Evolutionary conservation across 1,140 invertebrate genomes (phyloP), one percentile per base, ranked within the genome.

Genomic region (Choristoneura fumiferana): DNA sequence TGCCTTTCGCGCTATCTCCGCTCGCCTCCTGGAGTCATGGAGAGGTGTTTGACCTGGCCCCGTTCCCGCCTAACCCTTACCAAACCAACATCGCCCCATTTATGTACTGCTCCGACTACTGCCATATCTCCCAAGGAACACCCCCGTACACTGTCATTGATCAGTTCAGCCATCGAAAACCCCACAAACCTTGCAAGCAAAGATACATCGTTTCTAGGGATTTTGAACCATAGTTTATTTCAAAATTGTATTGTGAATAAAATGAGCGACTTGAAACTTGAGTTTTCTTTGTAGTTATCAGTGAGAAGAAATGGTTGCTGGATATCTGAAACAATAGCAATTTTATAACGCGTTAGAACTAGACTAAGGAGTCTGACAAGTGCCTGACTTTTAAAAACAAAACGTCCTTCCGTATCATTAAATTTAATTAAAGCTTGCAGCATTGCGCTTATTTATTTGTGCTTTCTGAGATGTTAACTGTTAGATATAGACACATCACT

Each of bases 31-130:
- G 82, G 81, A 35, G 40, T 12, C 76, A 81, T 29, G 82, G 80
- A 0, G 84, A 85, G 58, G 34, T 37, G 4, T 85, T 81, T 40
- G 74, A 81, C 35, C 53, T 83, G 37, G 74, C 82, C 1, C 81
- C 79, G 0, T 85, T 73, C 60, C 76, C 72, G 0, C 83, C 84
- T 0, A 86, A 84, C 34, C 81, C 83, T 1, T 85, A 71, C 18
- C 85, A 86, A 56, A 85, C 85, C 0, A 80, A 82, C 59, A 77
- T 82, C 4, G 77, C 85, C 0, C 85, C 85, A 0, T 84, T 84
- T 52, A 88, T 88, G 85, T 88, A 88, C 58, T 86, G 85, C 54
- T 86, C 80, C 49, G 85, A 88, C 52, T 88, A 88, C 35, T 86
- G 85, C 36, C 83, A 84, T 38, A 76, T 86, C 4, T 63, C 76